Percentiles rank a stretch among this genome's conserved stretches.
Conservation (phyloP, 2,888 invertebrate genomes). For the Sinotaia quadrata region DNA sequence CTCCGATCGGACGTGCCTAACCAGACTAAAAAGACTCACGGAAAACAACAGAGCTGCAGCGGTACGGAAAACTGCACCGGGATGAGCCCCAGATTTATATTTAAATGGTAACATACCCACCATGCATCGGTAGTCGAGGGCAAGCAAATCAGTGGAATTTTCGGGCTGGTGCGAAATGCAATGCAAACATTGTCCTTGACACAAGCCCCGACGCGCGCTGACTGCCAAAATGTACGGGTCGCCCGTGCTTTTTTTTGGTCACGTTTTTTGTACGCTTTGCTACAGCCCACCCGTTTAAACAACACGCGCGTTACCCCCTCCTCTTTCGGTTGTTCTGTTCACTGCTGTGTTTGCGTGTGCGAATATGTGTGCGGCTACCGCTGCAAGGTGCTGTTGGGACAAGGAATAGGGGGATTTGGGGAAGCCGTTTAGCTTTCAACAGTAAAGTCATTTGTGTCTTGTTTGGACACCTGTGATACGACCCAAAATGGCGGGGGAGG, state of each 20-base stretch:
- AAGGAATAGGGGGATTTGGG: too few species aligned
- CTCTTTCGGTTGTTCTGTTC: background rate
- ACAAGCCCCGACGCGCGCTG: constrained; percentile 5
- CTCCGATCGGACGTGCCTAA: constrained; percentile 18
- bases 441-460: too few species aligned
- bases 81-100: background rate
- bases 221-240: background rate
- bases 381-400: too few species aligned
- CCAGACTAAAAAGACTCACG: constrained; percentile 11
- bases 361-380: background rate
- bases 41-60: background rate
- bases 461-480: too few species aligned
- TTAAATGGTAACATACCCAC: constrained; percentile 1
- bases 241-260: background rate
- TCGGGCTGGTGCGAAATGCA: constrained; percentile 23
- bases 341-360: background rate
- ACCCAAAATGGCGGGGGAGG: too few species aligned
- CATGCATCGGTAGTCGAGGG: background rate
- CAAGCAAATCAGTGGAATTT: constrained; percentile 30
- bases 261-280: background rate
- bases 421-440: too few species aligned
- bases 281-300: constrained; percentile 25
- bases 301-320: background rate
- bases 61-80: background rate
- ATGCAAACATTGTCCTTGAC: constrained; percentile 22